A percentile compares a stretch with the other conserved stretches of the same genome.
phyloP scores from a whole-genome alignment of 2,113 vertebrate genomes.

The Ranitomeya imitator region DNA sequence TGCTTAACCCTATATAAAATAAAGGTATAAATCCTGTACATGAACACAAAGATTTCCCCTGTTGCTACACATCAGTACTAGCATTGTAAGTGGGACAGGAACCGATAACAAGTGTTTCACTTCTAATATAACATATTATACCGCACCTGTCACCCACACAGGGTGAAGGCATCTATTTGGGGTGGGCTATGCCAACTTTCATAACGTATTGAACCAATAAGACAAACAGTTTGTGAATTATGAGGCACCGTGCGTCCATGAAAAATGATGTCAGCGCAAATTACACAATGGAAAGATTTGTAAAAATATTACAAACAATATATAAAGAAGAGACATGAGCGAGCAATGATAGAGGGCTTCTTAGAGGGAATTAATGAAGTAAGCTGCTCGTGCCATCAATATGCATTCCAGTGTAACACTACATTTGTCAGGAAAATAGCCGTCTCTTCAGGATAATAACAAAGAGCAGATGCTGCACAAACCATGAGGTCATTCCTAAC shows the following conservation, averaged over 20 bases:
- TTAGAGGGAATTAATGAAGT: conserved; percentile 10
- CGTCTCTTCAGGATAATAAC: conserved; percentile 12
- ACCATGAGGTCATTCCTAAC: neutral
- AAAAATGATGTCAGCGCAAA: neutral
- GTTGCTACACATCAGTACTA: neutral
- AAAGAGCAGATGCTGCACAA: conserved; percentile 17
- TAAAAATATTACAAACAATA: neutral
- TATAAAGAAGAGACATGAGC: neutral
- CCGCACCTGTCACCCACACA: neutral
- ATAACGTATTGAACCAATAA: neutral
- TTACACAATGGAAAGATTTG: neutral
- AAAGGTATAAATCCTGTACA: conserved; percentile 14
- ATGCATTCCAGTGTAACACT: conserved; percentile 1
- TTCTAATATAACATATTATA: neutral
- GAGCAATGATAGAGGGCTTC: neutral
- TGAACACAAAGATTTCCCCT: conserved; percentile 47
- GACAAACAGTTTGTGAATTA: neutral
- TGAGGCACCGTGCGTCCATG: neutral
- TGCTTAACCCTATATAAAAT: conserved; percentile 59
- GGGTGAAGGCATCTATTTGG: neutral
- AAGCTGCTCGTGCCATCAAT: conserved; percentile 54
- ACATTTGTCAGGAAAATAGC: conserved; percentile 12
- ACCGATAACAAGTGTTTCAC: neutral
- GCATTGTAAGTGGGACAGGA: neutral
- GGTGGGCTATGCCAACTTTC: neutral